A percentile compares a stretch with the other conserved stretches of the same genome.
Conservation (phyloP, 2,888 invertebrate species). For the Lacanobia wlatinum region DNA sequence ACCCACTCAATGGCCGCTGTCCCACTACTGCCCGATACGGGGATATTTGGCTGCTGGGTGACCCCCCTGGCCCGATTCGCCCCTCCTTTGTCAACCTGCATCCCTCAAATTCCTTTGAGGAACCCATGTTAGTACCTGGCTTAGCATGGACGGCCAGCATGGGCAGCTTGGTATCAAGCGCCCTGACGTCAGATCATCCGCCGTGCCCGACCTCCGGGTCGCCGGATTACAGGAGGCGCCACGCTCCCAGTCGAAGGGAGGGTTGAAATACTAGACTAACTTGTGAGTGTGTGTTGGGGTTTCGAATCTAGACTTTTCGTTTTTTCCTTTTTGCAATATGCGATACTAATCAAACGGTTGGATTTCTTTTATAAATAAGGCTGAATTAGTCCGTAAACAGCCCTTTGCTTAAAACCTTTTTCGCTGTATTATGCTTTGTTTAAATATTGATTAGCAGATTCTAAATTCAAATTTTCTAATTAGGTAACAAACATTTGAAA, state of each 20-base stretch:
- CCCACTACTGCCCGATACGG: slow-evolving; percentile 99
- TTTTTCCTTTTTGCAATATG: too few species aligned
- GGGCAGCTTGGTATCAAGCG: neutral
- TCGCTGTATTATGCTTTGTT: too few species aligned
- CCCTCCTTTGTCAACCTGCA: slow-evolving; percentile 98
- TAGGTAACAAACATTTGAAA: too few species aligned
- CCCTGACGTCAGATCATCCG: slow-evolving; percentile 21
- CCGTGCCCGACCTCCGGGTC: slow-evolving; percentile 34
- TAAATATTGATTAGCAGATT: too few species aligned
- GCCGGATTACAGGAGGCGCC: slow-evolving; percentile 50
- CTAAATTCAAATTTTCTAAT: too few species aligned
- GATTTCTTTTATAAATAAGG: too few species aligned
- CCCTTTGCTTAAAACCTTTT: too few species aligned
- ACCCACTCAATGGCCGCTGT: too few species aligned
- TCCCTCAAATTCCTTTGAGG: slow-evolving; percentile 94
- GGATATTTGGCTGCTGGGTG: slow-evolving; percentile 99
- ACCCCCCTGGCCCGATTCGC: slow-evolving; percentile 99
- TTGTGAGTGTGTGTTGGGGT: neutral
- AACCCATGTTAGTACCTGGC: slow-evolving; percentile 99
- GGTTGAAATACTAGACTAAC: slow-evolving; percentile 6
- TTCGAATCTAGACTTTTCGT: too few species aligned
- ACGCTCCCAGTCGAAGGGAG: slow-evolving; percentile 33
- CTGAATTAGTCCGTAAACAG: too few species aligned
- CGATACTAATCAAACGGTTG: too few species aligned
- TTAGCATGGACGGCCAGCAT: slow-evolving; percentile 95